Evolutionary conservation across 2,113 vertebrate genomes (phyloP), one percentile per base, ranked within the genome.

Genomic region (Takifugu flavidus): DNA sequence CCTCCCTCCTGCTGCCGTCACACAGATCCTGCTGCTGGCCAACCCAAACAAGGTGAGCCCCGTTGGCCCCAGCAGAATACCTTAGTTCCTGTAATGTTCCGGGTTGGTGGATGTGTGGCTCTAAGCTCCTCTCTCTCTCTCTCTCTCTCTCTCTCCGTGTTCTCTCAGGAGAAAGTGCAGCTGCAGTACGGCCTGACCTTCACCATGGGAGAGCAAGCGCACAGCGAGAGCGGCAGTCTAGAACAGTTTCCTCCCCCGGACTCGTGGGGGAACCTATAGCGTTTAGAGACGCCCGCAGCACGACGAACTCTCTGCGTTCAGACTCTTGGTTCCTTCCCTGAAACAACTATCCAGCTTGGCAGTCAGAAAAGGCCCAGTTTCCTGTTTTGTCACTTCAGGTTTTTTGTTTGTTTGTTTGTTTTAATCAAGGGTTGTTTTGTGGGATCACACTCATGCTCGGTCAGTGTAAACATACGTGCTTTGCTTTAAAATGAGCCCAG

Each of bases 11-110:
- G 93, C 95, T 49, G 95, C 97, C 25, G 90, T 99, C 88, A 99
- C 97, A 58, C 97, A 99, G 86, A 93, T 99, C 82, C 86, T 99
- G 82, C 92, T 99, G 71, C 93, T 99, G 0, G 95, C 95, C 59
- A 99, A 98, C 86, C 96, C 95, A 58, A 92, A 93, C 88, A 98
- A 96, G 94, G 97, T 98, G 80, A 28, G 43, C 25, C 20, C 20
- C 20, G 20, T 20, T 20, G 20, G 20, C 20, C 20, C 20, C 20
- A 2, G 34, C 4, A 39, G 34, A 5, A 31, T 39, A 0, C 7
- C 34, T 8, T 20, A 20, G 20, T 20, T 39, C 7, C 34, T 8
- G 7, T 39, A 39, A 39, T 10, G 11, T 2, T 10, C 5, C 1
- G 34, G 34, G 2, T 2, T 10, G 6, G 34, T 39, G 7, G 7